A percentile compares a stretch with the other conserved stretches of the same genome.
Conservation (phyloP, 2,797 vertebrate species). For the Margarornis squamiger region DNA sequence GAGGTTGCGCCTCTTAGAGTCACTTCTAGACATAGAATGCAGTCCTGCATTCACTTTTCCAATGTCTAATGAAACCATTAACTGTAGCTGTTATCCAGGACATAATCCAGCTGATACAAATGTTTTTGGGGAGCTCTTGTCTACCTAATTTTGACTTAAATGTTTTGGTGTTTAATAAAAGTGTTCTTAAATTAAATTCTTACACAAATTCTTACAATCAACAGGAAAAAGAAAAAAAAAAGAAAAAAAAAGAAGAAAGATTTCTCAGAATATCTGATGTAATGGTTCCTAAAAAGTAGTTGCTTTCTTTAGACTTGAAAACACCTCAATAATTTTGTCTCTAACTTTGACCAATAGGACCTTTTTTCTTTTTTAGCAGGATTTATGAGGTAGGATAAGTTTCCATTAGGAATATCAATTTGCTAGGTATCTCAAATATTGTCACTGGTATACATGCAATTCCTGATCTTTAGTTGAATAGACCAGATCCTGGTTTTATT, state of each 20-base stretch:
- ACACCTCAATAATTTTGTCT: neutral
- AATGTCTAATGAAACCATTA: neutral
- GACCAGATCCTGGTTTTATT: neutral
- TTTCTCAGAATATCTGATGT: neutral
- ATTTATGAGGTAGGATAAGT: neutral
- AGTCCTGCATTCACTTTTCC: neutral
- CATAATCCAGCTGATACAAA: neutral
- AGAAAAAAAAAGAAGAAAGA: accelerated
- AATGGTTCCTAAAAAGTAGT: neutral
- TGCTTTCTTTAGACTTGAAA: neutral
- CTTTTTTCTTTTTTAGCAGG: neutral
- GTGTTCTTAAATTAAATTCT: neutral
- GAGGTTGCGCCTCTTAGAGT: neutral
- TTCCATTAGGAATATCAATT: neutral
- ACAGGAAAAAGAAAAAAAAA: neutral
- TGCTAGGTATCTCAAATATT: neutral
- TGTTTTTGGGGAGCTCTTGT: neutral
- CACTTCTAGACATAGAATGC: neutral
- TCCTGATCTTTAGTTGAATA: neutral
- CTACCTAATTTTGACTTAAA: neutral
- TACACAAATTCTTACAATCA: neutral
- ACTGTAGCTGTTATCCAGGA: neutral
- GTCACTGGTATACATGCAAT: neutral
- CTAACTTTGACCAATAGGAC: neutral
- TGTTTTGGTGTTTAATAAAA: neutral